phyloP scores from a whole-genome alignment of 2,113 vertebrate species.

The Egretta garzetta region DNA sequence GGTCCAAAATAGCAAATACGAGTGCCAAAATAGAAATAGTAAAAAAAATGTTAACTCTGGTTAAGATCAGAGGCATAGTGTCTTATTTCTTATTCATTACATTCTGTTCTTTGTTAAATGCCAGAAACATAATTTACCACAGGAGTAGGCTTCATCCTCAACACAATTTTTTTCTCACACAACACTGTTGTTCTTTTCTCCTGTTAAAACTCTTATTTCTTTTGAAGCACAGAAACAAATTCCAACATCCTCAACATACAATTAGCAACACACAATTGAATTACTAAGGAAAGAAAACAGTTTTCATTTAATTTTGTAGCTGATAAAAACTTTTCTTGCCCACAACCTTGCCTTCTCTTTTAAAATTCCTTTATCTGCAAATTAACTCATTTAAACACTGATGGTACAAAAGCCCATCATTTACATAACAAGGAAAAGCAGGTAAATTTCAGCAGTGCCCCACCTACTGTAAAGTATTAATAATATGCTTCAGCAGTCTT shows the following conservation, averaged over 20 bases:
- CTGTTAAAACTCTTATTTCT: neutral
- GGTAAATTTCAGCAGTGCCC: conserved; percentile 56
- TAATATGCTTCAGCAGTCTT: conserved; percentile 78
- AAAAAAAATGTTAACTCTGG: neutral
- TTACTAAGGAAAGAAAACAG: neutral
- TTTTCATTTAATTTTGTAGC: conserved; percentile 21
- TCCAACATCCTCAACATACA: neutral
- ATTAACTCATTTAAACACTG: conserved; percentile 42
- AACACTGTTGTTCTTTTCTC: neutral
- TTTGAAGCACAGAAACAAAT: neutral
- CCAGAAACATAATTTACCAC: neutral
- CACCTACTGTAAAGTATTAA: conserved; percentile 68
- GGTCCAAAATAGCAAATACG: neutral
- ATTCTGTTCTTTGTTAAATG: neutral
- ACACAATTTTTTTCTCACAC: neutral
- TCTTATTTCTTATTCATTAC: neutral
- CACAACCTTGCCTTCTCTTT: neutral
- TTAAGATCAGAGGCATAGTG: neutral
- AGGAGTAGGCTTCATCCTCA: neutral
- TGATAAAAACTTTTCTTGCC: conserved; percentile 2
- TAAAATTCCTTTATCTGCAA: conserved; percentile 25
- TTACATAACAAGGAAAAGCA: conserved; percentile 50
- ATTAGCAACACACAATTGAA: neutral
- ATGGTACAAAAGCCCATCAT: neutral
- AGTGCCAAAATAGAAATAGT: neutral